Evolutionary conservation across 2,888 invertebrate species (phyloP).

Genomic region (Lycocerus yunnanus): DNA sequence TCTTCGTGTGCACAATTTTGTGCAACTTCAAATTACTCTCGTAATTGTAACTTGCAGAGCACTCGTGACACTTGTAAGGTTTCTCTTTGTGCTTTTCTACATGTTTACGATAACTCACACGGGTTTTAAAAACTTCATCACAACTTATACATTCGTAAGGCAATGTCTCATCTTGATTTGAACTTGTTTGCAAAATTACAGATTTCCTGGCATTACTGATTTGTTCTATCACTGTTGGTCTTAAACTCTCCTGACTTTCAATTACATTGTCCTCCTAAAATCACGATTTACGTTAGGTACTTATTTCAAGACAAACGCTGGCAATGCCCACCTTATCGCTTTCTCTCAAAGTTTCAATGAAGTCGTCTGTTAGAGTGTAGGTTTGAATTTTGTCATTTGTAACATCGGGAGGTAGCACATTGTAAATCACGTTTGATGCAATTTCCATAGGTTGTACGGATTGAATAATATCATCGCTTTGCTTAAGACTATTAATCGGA

Average conservation of each 20-base stretch:
- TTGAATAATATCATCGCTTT: background rate
- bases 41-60: constrained; percentile 48
- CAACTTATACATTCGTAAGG: constrained; percentile 45
- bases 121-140: constrained; percentile 41
- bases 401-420: background rate
- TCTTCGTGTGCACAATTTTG: constrained; percentile 45
- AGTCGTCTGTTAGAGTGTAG: background rate
- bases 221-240: background rate
- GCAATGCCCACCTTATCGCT: background rate
- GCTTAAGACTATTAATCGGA: background rate
- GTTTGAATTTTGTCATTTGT: background rate
- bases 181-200: background rate
- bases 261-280: background rate
- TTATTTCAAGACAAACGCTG: background rate
- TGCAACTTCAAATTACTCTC: constrained; percentile 53
- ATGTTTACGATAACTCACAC: constrained; percentile 44
- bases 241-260: background rate
- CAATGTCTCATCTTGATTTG: background rate
- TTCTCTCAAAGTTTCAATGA: background rate
- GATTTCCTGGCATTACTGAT: background rate
- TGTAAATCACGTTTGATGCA: background rate
- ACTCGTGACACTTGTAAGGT: constrained; percentile 49
- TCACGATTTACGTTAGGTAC: background rate
- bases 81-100: constrained; percentile 47
- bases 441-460: background rate